Evolutionary conservation across 2,888 invertebrate species (phyloP).

Genomic region (Pseudolycoriella hygida): DNA sequence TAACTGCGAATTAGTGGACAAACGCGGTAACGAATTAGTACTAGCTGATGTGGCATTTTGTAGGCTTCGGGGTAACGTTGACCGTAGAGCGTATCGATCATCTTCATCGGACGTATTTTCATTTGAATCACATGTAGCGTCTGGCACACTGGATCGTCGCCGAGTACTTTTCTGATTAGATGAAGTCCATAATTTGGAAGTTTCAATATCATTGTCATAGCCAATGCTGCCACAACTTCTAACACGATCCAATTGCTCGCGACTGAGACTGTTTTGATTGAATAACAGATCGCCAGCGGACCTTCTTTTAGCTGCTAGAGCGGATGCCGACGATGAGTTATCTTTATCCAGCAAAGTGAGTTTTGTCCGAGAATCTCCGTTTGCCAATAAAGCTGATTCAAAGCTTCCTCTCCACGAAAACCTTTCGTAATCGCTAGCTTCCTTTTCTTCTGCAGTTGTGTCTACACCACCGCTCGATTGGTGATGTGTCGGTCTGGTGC

Average conservation of each 20-base stretch:
- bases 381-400: conserved; percentile 72
- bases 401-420: conserved; percentile 88
- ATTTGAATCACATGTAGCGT: conserved; percentile 29
- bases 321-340: conserved; percentile 43
- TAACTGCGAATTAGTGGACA: conserved; percentile 34
- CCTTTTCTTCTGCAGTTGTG: conserved; percentile 39
- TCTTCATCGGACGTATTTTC: conserved; percentile 31
- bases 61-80: conserved; percentile 45
- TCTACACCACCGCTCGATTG: conserved; percentile 35
- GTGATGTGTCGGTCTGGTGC: conserved; percentile 31
- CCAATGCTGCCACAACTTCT: conserved; percentile 73
- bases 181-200: conserved; percentile 23
- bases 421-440: conserved; percentile 73
- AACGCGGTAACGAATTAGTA: conserved; percentile 62
- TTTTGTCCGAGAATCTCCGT: conserved; percentile 66
- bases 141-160: conserved; percentile 40
- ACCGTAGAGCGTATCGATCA: conserved; percentile 31
- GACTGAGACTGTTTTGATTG: conserved; percentile 59
- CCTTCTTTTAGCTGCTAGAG: conserved; percentile 55
- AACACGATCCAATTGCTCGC: conserved; percentile 54
- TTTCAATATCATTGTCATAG: conserved; percentile 33
- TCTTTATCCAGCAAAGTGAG: conserved; percentile 45
- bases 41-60: conserved; percentile 35
- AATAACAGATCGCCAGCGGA: conserved; percentile 72
- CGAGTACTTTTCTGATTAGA: conserved; percentile 23